Percentiles rank a stretch among this genome's conserved stretches.
These are phyloP conservation scores for Drosophila nigrodunni DNA, from an alignment of 1,140 invertebrate species.

Conservation along the genomic window DNA sequence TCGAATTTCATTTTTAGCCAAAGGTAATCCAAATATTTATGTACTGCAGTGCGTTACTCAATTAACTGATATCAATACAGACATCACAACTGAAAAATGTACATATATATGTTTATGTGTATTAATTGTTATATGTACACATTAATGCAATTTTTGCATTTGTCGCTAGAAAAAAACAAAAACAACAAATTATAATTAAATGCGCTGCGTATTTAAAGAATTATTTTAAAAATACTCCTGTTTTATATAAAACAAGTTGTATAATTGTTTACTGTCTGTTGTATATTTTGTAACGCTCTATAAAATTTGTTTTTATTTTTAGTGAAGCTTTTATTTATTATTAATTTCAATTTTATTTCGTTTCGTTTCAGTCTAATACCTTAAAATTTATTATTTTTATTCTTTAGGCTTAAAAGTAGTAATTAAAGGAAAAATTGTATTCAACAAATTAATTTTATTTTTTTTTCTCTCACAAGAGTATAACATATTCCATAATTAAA, in stretches of 20 bases:
- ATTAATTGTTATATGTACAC: slow-evolving; percentile 39
- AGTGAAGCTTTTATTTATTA: too few species aligned
- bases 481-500: neutral
- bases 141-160: slow-evolving; percentile 71
- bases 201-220: slow-evolving; percentile 36
- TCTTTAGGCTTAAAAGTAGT: too few species aligned
- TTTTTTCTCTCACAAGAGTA: neutral
- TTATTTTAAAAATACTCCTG: slow-evolving; percentile 36
- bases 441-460: too few species aligned
- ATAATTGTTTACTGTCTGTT: neutral
- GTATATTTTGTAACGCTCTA: neutral
- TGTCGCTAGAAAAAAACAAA: slow-evolving; percentile 48
- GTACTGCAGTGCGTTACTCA: slow-evolving; percentile 56
- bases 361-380: too few species aligned
- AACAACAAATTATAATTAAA: slow-evolving; percentile 64
- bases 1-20: slow-evolving; percentile 35
- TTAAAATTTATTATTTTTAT: too few species aligned
- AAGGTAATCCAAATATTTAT: slow-evolving; percentile 64
- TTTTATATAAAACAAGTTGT: neutral
- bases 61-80: slow-evolving; percentile 69
- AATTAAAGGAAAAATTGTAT: too few species aligned
- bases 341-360: too few species aligned
- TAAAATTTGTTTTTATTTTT: neutral
- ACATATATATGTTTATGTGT: slow-evolving; percentile 13
- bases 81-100: slow-evolving; percentile 8